A percentile compares a stretch with the other conserved stretches of the same genome.
Evolutionary conservation across 2,797 vertebrate genomes (phyloP).

Genomic region (Muscicapa striata): DNA sequence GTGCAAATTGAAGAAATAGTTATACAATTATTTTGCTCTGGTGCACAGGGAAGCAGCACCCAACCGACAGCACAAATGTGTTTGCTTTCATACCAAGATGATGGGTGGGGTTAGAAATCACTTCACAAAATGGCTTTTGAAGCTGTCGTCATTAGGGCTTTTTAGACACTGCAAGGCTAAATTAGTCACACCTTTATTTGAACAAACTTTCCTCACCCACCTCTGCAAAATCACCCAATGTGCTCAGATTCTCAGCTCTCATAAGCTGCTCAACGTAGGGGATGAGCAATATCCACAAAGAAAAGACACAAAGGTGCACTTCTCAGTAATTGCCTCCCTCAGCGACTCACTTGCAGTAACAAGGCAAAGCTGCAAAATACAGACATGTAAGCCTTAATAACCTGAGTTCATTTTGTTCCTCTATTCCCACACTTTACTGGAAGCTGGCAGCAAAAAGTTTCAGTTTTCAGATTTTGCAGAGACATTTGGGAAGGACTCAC

Average conservation of each 20-base stretch:
- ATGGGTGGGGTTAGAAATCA: constrained; percentile 1
- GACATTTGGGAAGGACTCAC: not conserved
- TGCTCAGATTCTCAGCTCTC: not conserved
- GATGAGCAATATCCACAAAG: rapidly evolving
- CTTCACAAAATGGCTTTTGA: not conserved
- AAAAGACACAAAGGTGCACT: not conserved
- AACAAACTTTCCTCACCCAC: constrained; percentile 45
- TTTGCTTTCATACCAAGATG: not conserved
- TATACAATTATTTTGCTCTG: not conserved
- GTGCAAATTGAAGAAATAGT: not conserved
- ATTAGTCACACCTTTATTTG: constrained; percentile 54
- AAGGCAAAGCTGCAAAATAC: not conserved
- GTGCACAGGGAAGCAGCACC: not conserved
- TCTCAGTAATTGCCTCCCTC: not conserved
- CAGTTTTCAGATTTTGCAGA: constrained; percentile 15
- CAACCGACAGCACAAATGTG: not conserved
- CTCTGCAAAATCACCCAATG: constrained; percentile 20
- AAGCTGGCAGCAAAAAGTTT: not conserved
- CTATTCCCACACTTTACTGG: not conserved
- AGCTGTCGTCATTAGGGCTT: constrained; percentile 19
- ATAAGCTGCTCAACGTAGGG: rapidly evolving
- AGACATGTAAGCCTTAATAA: not conserved
- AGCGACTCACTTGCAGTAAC: not conserved
- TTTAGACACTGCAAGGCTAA: not conserved
- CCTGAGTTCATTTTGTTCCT: not conserved